These are phyloP conservation scores for Falco rusticolus DNA, from an alignment of 2,797 vertebrate species.

Conservation along the genomic window DNA sequence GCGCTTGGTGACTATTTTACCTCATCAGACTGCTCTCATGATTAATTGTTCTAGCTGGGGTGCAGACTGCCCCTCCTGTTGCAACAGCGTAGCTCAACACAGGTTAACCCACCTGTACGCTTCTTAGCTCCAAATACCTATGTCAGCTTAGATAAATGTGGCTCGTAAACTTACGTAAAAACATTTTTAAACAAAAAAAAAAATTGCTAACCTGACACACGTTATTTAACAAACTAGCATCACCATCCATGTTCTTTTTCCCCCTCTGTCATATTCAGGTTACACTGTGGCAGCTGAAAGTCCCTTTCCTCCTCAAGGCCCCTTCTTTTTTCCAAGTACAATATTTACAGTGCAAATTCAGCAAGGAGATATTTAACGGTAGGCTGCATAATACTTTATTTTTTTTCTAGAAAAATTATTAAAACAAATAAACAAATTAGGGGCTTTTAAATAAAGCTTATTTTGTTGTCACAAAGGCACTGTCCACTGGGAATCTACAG, in stretches of 20 bases:
- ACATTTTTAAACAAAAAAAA: background rate
- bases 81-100: background rate
- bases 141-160: background rate
- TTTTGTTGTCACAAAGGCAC: background rate
- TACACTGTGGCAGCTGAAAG: background rate
- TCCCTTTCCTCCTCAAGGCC: background rate
- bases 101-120: rapidly evolving
- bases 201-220: background rate
- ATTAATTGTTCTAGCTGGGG: background rate
- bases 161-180: background rate
- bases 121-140: background rate
- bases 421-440: background rate
- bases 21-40: background rate
- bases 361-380: background rate
- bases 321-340: background rate
- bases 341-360: background rate
- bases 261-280: background rate
- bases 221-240: background rate
- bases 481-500: background rate
- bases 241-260: background rate
- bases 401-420: background rate
- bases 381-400: background rate
- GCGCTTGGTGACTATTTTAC: background rate
- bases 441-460: background rate
- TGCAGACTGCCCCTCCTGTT: background rate